These are phyloP conservation scores for Mylabris sibirica DNA, from an alignment of 2,888 invertebrate genomes.

Conservation along the genomic window DNA sequence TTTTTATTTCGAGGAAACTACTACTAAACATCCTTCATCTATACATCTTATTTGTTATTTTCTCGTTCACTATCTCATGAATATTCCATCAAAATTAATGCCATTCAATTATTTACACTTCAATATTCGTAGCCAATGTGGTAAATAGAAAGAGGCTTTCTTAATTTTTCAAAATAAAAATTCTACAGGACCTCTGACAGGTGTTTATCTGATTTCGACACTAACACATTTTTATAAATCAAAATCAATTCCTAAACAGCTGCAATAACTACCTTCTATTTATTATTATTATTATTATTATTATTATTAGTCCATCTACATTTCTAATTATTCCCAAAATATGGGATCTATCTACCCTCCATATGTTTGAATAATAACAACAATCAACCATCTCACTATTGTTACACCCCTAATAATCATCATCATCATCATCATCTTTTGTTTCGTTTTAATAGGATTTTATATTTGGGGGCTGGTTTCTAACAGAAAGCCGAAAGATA, in stretches of 20 bases:
- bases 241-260: neutral
- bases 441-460: slow-evolving; percentile 11
- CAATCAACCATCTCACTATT: neutral
- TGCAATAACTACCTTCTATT: neutral
- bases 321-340: neutral
- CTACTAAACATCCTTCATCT: neutral
- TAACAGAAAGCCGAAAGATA: neutral
- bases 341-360: neutral
- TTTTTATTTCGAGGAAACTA: neutral
- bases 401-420: slow-evolving; percentile 6
- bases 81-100: neutral
- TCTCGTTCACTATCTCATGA: neutral
- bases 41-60: neutral
- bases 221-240: slow-evolving; percentile 5
- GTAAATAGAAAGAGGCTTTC: neutral
- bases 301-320: neutral
- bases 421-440: slow-evolving; percentile 6
- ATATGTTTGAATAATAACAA: neutral
- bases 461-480: neutral
- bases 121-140: neutral
- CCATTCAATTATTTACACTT: neutral
- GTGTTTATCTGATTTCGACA: slow-evolving; percentile 13
- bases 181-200: neutral
- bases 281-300: neutral
- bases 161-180: neutral